Base-by-base conservation (phyloP, 2,888 invertebrate species). In the Teleiodes luculella region DNA sequence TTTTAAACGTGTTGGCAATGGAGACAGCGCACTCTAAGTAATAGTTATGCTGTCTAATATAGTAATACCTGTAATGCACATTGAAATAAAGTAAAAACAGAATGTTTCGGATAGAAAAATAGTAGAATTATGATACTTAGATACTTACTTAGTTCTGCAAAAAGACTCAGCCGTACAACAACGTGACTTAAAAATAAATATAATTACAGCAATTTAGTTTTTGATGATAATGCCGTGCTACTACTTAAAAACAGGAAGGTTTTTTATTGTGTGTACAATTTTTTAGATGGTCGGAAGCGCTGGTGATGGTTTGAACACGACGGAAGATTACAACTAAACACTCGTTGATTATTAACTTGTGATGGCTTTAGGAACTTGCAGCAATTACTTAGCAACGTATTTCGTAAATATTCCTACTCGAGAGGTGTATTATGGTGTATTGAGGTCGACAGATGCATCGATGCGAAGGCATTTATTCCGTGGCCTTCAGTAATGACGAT, bases 321-420 rank as follows among this genome's bases (percentile, higher is more conserved):
- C 63, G 63, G 66, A 65, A 75, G 78, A 84, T 83, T 80, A 78
- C 73, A 60, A 64, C 67, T 72, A 69, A 75, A 70, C 70, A 78
- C 76, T 76, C 74, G 80, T 78, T 81, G 78, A 78, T 79, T 72
- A 41, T 43, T 33, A 35, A 67, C 67, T 68, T 65, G 67, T 52
- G 78, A 80, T 78, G 77, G 74, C 68, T 78, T 76, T 78, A 70
- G 78, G 76, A 78, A 76, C 78, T 75, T 59, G 57, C 62, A 71
- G 72, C 74, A 68, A 79, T 81, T 81, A 79, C 64, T 58, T 60
- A 58, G 62, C 63, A 64, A 60, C 71, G 68, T 70, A 75, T 67
- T 70, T 63, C 64, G 66, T 70, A 75, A 72, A 69, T 30, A 11
- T 28, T 14, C 47, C 6, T 10, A 39, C 18, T 24, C 24, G 24